These are phyloP conservation scores for Neocrepidodera transversa DNA, from an alignment of 2,888 invertebrate genomes.

Conservation along the genomic window DNA sequence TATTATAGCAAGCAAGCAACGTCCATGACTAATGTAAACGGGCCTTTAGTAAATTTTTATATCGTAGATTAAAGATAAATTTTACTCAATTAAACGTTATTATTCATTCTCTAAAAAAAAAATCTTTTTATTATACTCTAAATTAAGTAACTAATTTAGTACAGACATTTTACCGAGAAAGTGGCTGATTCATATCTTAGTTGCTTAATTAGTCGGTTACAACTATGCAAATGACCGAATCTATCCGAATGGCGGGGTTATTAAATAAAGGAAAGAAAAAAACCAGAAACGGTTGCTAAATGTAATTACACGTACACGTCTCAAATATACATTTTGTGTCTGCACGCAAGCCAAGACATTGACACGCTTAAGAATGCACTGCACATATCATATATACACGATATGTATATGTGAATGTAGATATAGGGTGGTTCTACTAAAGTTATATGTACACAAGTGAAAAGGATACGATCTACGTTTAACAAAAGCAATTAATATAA, in stretches of 20 bases:
- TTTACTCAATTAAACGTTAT: no score
- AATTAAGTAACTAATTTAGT: constrained; percentile 1
- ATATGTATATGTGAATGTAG: neutral
- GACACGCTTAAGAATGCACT: constrained; percentile 13
- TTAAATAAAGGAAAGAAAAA: neutral
- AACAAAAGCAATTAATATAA: no score
- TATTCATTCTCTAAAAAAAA: neutral
- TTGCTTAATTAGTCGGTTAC: constrained; percentile 10
- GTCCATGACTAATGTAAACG: no score
- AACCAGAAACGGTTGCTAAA: constrained; percentile 11
- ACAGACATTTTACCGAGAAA: constrained; percentile 3
- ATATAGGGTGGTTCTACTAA: neutral
- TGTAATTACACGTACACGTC: constrained; percentile 14
- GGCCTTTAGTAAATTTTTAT: no score
- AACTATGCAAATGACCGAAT: constrained; percentile 11
- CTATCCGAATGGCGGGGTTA: constrained; percentile 5
- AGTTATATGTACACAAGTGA: no score
- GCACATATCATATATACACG: constrained; percentile 12
- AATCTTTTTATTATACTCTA: neutral
- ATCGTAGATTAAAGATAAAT: no score
- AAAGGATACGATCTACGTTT: no score
- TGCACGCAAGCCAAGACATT: constrained; percentile 14
- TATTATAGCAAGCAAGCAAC: no score
- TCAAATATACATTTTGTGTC: constrained; percentile 17
- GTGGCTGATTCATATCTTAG: constrained; percentile 10